These are phyloP conservation scores for Cantharis rufa DNA, from an alignment of 2,888 invertebrate species.

Conservation along the genomic window DNA sequence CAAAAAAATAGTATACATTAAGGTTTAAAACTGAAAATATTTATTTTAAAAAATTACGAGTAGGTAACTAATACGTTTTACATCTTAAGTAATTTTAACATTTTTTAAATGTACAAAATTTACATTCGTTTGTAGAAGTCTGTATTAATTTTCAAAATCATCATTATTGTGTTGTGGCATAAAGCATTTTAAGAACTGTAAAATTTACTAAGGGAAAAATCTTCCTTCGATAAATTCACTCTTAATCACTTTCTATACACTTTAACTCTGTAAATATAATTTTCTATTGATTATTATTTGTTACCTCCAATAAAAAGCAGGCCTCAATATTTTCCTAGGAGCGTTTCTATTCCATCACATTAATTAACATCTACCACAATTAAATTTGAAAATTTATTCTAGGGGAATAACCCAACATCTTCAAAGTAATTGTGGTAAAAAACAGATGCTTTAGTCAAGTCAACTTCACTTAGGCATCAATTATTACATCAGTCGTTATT, in stretches of 20 bases:
- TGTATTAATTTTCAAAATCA: background rate
- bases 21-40: background rate
- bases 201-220: background rate
- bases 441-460: background rate
- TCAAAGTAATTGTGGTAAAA: background rate
- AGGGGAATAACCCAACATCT: too few species aligned
- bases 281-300: background rate
- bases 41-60: background rate
- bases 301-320: background rate
- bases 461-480: background rate
- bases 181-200: background rate
- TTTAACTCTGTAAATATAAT: background rate
- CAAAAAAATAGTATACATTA: background rate
- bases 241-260: background rate
- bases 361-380: background rate
- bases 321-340: background rate
- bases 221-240: background rate
- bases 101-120: background rate
- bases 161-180: background rate
- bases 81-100: background rate
- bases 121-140: background rate
- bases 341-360: background rate
- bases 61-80: background rate
- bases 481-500: background rate
- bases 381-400: background rate